Evolutionary conservation across 2,113 vertebrate genomes (phyloP).

Genomic region (Ctenodactylus gundi): DNA sequence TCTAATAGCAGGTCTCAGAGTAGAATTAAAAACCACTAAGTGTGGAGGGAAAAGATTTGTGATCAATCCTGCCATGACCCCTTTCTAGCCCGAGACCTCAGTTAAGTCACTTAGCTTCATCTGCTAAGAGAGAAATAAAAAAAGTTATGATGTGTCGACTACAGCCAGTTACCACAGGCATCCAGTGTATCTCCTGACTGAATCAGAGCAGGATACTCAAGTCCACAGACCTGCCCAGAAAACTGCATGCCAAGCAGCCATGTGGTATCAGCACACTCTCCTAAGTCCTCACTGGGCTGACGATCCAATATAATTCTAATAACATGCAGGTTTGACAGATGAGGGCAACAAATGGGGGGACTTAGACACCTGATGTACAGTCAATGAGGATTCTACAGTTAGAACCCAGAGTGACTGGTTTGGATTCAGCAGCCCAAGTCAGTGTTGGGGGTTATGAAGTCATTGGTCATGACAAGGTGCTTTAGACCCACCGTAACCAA

Average conservation of each 20-base stretch:
- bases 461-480: not conserved
- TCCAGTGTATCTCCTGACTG: not conserved
- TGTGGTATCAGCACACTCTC: fast-evolving
- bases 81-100: not conserved
- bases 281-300: not conserved
- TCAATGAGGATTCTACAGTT: not conserved
- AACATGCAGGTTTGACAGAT: not conserved
- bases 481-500: too few species aligned
- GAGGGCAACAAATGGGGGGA: not conserved
- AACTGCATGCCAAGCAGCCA: not conserved
- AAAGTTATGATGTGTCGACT: not conserved
- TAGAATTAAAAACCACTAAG: not conserved
- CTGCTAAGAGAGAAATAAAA: not conserved
- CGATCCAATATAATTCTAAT: not conserved
- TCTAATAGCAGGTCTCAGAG: not conserved
- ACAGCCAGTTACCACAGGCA: not conserved
- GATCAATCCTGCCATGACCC: not conserved
- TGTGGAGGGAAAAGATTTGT: not conserved
- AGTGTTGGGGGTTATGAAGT: not conserved
- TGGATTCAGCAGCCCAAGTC: not conserved
- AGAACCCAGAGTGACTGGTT: fast-evolving
- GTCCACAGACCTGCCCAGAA: not conserved
- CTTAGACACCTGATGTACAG: fast-evolving
- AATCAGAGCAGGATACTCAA: not conserved
- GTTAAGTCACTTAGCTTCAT: not conserved